Evolutionary conservation across 2,888 invertebrate genomes (phyloP).

Genomic region (Drosophila pullipes): DNA sequence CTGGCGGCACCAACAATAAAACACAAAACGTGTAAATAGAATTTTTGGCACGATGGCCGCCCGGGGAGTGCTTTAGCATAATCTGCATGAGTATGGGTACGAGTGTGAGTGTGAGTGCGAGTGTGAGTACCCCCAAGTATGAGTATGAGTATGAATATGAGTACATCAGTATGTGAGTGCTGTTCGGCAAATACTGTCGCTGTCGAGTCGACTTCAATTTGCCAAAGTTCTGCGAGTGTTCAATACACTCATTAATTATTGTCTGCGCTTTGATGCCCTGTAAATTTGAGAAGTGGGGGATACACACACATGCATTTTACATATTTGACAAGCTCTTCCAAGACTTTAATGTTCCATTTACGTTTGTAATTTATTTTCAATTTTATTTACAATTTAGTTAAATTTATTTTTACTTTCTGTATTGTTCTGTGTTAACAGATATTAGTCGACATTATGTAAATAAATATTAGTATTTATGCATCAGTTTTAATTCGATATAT

Average conservation of each 20-base stretch:
- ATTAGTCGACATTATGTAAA: too few relatives aligned
- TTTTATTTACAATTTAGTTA: not conserved
- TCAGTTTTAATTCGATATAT: too few relatives aligned
- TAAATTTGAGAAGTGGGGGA: not conserved
- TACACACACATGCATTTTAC: not conserved
- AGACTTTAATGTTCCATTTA: not conserved
- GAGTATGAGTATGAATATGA: not conserved
- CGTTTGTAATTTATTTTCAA: not conserved
- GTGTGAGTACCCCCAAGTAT: not conserved
- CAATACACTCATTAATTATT: constrained; percentile 6
- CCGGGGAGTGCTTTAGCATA: constrained; percentile 84
- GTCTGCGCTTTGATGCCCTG: constrained; percentile 1
- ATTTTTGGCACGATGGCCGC: constrained; percentile 84
- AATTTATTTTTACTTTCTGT: not conserved
- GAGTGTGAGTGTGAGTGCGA: constrained; percentile 2
- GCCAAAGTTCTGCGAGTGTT: constrained; percentile 45
- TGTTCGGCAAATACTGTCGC: constrained; percentile 10
- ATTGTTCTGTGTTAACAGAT: not conserved
- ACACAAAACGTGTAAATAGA: constrained; percentile 84
- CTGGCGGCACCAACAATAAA: constrained; percentile 76
- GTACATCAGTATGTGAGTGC: constrained; percentile 8
- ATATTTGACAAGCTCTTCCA: not conserved
- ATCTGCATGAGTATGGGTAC: constrained; percentile 77
- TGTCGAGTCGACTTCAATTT: constrained; percentile 16
- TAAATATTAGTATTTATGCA: too few relatives aligned